Conservation (phyloP, 2,113 vertebrate genomes). For the Clupea harengus region DNA sequence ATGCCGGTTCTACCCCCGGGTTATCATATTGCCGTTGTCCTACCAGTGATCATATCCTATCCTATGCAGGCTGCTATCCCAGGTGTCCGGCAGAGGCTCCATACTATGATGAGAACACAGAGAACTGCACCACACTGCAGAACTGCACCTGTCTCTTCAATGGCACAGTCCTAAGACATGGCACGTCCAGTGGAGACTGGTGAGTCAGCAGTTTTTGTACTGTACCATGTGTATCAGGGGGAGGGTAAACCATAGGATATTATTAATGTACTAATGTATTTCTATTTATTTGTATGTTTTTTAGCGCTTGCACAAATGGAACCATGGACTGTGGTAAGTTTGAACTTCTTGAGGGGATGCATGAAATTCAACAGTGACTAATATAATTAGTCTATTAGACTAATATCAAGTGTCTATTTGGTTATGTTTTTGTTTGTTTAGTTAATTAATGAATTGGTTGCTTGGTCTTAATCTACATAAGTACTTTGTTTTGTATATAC, state of each 20-base stretch:
- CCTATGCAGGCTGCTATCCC: conserved; percentile 79
- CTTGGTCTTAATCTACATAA: no score
- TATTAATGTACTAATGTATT: neutral
- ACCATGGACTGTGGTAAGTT: conserved; percentile 60
- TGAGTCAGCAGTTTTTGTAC: conserved; percentile 46
- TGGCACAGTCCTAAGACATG: conserved; percentile 58
- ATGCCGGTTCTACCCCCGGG: no score
- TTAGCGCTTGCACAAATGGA: conserved; percentile 58
- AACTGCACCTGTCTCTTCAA: conserved; percentile 78
- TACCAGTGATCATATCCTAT: conserved; percentile 9
- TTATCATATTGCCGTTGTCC: neutral
- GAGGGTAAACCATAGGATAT: neutral
- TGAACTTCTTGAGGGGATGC: no score
- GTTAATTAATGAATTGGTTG: no score
- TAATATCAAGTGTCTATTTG: no score
- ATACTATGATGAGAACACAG: conserved; percentile 78
- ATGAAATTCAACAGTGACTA: no score
- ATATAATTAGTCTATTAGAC: no score
- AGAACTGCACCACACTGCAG: conserved; percentile 68
- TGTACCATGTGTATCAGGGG: neutral
- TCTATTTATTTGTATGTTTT: neutral
- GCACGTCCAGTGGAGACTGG: conserved; percentile 51
- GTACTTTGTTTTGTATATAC: no score
- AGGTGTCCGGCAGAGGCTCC: conserved; percentile 71
- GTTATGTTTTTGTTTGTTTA: no score